Conservation (phyloP, 2,888 invertebrate species). For the Acrocera orbiculus region DNA sequence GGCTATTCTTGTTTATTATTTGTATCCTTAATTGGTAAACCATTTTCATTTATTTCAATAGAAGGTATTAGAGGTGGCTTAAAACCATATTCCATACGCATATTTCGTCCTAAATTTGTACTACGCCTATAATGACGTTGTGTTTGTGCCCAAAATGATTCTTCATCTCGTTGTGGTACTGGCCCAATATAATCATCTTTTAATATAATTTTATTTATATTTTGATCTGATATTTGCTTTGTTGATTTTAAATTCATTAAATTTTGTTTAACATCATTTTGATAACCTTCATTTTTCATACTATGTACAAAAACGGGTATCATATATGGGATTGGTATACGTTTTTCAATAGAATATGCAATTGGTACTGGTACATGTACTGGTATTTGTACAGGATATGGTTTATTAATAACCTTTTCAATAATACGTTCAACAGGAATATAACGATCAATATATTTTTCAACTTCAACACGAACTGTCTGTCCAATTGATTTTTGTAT, state of each 20-base stretch:
- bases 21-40: conserved; percentile 36
- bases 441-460: conserved; percentile 33
- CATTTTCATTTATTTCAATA: conserved; percentile 57
- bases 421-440: conserved; percentile 33
- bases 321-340: too few species aligned
- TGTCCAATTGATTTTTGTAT: conserved; percentile 33
- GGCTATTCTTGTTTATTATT: neutral
- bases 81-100: conserved; percentile 66
- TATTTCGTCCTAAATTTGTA: conserved; percentile 39
- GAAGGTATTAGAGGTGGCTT: conserved; percentile 69
- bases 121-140: conserved; percentile 30
- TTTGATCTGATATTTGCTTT: too few species aligned
- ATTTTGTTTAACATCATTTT: too few species aligned
- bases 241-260: too few species aligned
- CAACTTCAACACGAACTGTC: conserved; percentile 28
- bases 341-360: too few species aligned
- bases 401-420: conserved; percentile 38
- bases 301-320: conserved; percentile 14
- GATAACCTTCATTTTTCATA: too few species aligned
- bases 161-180: conserved; percentile 28
- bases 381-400: conserved; percentile 25
- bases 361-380: conserved; percentile 18
- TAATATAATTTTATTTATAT: too few species aligned
- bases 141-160: conserved; percentile 12
- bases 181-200: conserved; percentile 34